Conservation (phyloP, 2,888 invertebrate genomes). For the Pandemis cinnamomeana region DNA sequence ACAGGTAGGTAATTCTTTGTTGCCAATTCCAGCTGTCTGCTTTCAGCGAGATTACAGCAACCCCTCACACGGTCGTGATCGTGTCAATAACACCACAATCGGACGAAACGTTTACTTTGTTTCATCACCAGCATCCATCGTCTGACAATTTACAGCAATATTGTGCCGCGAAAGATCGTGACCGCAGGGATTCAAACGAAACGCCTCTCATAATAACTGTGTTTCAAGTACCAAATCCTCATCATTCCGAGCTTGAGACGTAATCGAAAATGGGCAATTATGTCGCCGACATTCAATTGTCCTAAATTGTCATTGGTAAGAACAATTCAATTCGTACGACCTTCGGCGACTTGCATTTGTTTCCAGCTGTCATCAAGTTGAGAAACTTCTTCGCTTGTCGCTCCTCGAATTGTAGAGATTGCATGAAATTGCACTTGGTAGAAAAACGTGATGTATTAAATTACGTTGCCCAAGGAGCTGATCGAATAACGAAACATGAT, state of each 20-base stretch:
- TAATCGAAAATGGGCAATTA: constrained; percentile 74
- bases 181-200: constrained; percentile 61
- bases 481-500: background rate
- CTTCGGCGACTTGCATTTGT: constrained; percentile 52
- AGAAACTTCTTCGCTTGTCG: constrained; percentile 22
- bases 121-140: constrained; percentile 41
- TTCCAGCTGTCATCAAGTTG: constrained; percentile 42
- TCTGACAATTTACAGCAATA: constrained; percentile 41
- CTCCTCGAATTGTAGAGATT: constrained; percentile 25
- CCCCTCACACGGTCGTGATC: constrained; percentile 36
- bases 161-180: constrained; percentile 63
- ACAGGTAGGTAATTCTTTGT: background rate
- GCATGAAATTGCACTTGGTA: constrained; percentile 20
- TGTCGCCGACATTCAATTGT: constrained; percentile 72
- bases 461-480: constrained; percentile 7
- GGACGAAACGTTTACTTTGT: constrained; percentile 39
- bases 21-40: constrained; percentile 8
- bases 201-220: constrained; percentile 62
- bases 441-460: constrained; percentile 19
- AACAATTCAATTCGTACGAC: constrained; percentile 61
- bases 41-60: constrained; percentile 18
- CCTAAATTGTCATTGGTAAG: constrained; percentile 62
- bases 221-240: constrained; percentile 66
- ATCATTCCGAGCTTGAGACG: constrained; percentile 63
- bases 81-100: constrained; percentile 30